A percentile compares a stretch with the other conserved stretches of the same genome.
Conservation (phyloP, 1,140 invertebrate species). For the Bactericera cockerelli region DNA sequence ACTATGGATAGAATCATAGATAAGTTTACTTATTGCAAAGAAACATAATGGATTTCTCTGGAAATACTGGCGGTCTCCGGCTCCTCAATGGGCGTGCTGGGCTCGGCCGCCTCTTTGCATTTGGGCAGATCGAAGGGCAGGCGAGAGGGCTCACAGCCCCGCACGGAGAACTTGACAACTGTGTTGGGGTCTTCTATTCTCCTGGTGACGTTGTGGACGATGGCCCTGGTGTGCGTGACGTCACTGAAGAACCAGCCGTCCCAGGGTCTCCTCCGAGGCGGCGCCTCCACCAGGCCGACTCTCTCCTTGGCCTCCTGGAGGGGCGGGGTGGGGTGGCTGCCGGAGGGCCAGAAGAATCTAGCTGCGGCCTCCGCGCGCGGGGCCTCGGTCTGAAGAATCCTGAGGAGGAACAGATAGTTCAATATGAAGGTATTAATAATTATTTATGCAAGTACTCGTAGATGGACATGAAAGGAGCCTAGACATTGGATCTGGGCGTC, state of each 20-base stretch:
- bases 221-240: background rate
- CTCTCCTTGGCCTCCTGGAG: background rate
- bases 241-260: background rate
- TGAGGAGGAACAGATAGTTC: background rate
- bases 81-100: background rate
- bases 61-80: conserved; percentile 1
- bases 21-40: background rate
- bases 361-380: background rate
- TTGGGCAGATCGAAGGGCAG: conserved; percentile 20
- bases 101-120: conserved; percentile 7
- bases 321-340: background rate
- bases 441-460: no score
- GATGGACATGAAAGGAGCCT: no score
- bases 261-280: background rate
- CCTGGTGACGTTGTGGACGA: background rate
- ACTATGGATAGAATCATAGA: no score
- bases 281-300: background rate
- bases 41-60: conserved; percentile 4
- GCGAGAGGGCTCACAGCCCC: conserved; percentile 19
- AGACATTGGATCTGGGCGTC: no score
- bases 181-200: conserved; percentile 14
- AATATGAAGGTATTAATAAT: no score
- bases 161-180: conserved; percentile 20
- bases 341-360: background rate
- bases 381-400: background rate